Evolutionary conservation across 2,888 invertebrate species (phyloP).

Genomic region (Hyposoter didymator): DNA sequence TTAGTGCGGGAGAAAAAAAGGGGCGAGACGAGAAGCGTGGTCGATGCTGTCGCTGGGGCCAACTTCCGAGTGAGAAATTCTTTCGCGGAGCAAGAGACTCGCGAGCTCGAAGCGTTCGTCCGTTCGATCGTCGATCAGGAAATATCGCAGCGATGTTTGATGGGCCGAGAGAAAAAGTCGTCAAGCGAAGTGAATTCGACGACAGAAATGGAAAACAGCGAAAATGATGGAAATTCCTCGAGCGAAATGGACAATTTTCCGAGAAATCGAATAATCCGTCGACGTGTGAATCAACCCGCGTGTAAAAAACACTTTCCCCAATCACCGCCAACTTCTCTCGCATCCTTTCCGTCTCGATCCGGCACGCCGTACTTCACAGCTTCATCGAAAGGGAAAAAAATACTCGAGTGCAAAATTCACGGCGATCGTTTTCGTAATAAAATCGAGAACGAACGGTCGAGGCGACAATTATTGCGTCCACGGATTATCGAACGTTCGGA

Average conservation of each 20-base stretch:
- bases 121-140: conserved; percentile 49
- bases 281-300: background rate
- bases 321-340: conserved; percentile 23
- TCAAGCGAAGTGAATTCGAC: conserved; percentile 16
- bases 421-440: conserved; percentile 10
- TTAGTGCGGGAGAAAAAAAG: background rate
- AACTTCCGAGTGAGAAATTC: conserved; percentile 47
- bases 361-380: conserved; percentile 49
- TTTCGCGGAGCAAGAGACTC: conserved; percentile 55
- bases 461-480: conserved; percentile 6
- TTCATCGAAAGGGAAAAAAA: conserved; percentile 41
- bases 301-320: conserved; percentile 40
- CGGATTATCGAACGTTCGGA: conserved; percentile 25
- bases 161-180: background rate
- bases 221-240: conserved; percentile 27
- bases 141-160: background rate
- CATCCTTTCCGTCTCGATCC: conserved; percentile 44
- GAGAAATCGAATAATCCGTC: background rate
- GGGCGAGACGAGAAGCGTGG: background rate
- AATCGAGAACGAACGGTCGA: background rate
- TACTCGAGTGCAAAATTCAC: conserved; percentile 50
- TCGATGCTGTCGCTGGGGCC: conserved; percentile 38
- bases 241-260: background rate
- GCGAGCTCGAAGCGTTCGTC: conserved; percentile 61
- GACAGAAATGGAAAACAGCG: background rate